These are phyloP conservation scores for Mesorhabditis belari DNA, from an alignment of 2,888 invertebrate species.

Conservation along the genomic window DNA sequence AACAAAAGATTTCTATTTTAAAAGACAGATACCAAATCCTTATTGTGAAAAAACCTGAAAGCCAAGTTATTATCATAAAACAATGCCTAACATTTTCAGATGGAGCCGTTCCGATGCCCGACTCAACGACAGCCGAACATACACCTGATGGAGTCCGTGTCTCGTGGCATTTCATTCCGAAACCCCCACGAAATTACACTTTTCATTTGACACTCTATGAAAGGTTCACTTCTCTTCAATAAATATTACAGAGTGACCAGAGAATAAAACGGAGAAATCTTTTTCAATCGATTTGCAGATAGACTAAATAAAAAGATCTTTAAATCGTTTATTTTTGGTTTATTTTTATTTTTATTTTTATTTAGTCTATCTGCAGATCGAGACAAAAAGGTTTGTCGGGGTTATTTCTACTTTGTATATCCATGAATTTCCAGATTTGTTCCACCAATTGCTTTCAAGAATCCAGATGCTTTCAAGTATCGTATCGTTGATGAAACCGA, in stretches of 20 bases:
- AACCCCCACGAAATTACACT: not conserved
- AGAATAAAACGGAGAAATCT: no score
- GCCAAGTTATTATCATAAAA: no score
- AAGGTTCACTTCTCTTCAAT: constrained; percentile 3
- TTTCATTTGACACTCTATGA: constrained; percentile 8
- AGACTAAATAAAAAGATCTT: no score
- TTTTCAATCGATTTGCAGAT: no score
- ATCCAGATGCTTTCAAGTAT: constrained; percentile 11
- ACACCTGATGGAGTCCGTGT: constrained; percentile 2
- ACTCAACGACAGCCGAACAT: constrained; percentile 3
- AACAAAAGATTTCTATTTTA: not conserved
- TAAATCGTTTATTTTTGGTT: no score
- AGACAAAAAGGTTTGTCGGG: no score
- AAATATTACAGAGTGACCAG: no score
- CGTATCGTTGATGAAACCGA: constrained; percentile 7
- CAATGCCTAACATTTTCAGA: constrained; percentile 15
- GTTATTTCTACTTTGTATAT: not conserved
- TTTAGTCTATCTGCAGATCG: not conserved
- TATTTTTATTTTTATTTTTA: no score
- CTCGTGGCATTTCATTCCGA: constrained; percentile 2
- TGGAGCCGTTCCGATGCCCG: constrained; percentile 10
- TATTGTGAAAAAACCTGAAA: no score
- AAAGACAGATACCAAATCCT: not conserved
- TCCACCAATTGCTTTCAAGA: constrained; percentile 7
- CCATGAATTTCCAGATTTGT: constrained; percentile 6